Conservation (phyloP, 2,888 invertebrate genomes). For the Girardia tigrina region DNA sequence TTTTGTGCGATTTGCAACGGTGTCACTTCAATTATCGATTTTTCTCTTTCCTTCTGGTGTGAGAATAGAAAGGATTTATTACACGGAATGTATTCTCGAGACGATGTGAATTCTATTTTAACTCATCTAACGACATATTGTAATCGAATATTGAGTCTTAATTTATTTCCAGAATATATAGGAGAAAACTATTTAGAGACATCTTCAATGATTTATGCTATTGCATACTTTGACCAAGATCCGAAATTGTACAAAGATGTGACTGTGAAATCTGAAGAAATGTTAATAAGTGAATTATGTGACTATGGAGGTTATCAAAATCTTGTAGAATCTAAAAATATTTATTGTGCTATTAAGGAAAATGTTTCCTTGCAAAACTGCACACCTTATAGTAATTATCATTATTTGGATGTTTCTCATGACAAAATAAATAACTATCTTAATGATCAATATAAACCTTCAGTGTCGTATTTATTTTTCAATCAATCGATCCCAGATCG, state of each 20-base stretch:
- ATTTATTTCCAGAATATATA: too few relatives aligned
- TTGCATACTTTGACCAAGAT: not conserved
- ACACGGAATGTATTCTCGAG: not conserved
- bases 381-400: not conserved
- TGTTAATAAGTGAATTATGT: not conserved
- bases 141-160: too few relatives aligned
- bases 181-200: not conserved
- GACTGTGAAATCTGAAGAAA: not conserved
- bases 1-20: not conserved
- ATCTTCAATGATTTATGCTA: not conserved
- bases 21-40: not conserved
- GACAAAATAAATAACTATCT: not conserved
- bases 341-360: not conserved
- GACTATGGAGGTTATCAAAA: not conserved
- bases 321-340: not conserved
- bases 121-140: not conserved
- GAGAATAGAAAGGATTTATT: not conserved
- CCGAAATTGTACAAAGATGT: not conserved
- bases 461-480: not conserved
- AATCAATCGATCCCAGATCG: not conserved
- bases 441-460: not conserved
- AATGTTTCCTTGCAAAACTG: not conserved
- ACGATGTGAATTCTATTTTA: not conserved
- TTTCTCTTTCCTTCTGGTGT: not conserved
- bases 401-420: not conserved